Conservation (phyloP, 30 jellyfish, hydroid and myxozoan species). For the Aurelia coerulea region DNA sequence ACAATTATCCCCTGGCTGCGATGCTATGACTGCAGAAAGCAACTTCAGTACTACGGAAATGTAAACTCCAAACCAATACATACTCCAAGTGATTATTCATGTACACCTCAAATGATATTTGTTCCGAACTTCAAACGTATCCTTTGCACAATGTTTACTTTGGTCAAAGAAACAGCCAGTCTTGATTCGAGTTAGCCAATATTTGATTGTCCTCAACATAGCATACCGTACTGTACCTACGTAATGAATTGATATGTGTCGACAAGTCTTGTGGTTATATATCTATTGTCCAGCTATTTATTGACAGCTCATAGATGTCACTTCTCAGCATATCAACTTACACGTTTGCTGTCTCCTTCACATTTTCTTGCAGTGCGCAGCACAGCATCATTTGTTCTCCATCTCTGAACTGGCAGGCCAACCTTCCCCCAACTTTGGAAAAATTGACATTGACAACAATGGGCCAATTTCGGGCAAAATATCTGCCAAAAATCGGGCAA, state of each 20-base stretch:
- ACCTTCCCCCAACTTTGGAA: too few relatives aligned
- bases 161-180: constrained; percentile 14
- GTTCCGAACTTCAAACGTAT: constrained; percentile 60
- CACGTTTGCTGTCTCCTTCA: constrained; percentile 1
- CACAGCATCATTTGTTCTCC: not conserved
- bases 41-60: constrained; percentile 1
- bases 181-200: not conserved
- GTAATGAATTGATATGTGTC: constrained; percentile 40
- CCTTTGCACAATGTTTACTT: constrained; percentile 26
- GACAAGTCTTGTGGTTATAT: constrained; percentile 52
- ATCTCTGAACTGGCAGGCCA: too few relatives aligned
- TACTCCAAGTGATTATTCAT: constrained; percentile 15
- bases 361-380: not conserved
- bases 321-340: constrained; percentile 27
- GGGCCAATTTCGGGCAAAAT: too few relatives aligned
- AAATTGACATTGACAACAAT: too few relatives aligned
- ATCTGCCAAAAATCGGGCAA: too few relatives aligned
- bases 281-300: constrained; percentile 14
- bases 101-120: constrained; percentile 28
- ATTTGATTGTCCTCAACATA: not conserved
- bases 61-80: constrained; percentile 51
- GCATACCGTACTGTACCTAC: constrained; percentile 1
- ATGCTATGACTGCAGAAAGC: not conserved
- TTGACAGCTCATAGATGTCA: constrained; percentile 60
- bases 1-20: constrained; percentile 21